A percentile compares a stretch with the other conserved stretches of the same genome.
Conservation (phyloP, 2,113 vertebrate species). For the Mellivora capensis region DNA sequence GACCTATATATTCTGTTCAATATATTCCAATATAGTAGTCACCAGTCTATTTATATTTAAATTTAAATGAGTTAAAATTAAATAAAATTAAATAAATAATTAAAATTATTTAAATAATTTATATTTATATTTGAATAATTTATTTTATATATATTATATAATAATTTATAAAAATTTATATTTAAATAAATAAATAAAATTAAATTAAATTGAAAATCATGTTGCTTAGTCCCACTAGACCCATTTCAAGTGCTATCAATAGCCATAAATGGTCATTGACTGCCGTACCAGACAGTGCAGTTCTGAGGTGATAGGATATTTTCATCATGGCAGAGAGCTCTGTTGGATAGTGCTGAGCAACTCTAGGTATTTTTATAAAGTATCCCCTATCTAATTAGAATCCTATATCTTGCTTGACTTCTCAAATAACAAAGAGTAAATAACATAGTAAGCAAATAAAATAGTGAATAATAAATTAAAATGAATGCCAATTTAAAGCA, state of each 20-base stretch:
- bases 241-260: background rate
- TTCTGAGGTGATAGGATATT: background rate
- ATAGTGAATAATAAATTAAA: background rate
- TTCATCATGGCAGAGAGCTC: background rate
- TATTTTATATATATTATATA: too few species aligned
- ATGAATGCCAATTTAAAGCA: background rate
- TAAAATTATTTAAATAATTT: too few species aligned
- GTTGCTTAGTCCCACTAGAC: background rate
- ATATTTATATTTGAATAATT: too few species aligned
- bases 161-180: too few species aligned
- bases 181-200: background rate
- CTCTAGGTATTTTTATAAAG: background rate
- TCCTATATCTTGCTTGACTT: background rate
- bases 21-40: background rate
- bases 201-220: background rate
- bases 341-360: background rate
- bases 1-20: background rate
- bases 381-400: background rate
- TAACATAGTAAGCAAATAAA: background rate
- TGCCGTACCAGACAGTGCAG: background rate
- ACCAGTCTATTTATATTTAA: constrained; percentile 1
- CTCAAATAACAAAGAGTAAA: background rate
- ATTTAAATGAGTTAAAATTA: constrained; percentile 17
- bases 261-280: background rate
- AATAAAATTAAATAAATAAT: too few species aligned